These are phyloP conservation scores for Phalacrocorax pelagicus DNA, from an alignment of 2,113 vertebrate genomes.

Conservation along the genomic window DNA sequence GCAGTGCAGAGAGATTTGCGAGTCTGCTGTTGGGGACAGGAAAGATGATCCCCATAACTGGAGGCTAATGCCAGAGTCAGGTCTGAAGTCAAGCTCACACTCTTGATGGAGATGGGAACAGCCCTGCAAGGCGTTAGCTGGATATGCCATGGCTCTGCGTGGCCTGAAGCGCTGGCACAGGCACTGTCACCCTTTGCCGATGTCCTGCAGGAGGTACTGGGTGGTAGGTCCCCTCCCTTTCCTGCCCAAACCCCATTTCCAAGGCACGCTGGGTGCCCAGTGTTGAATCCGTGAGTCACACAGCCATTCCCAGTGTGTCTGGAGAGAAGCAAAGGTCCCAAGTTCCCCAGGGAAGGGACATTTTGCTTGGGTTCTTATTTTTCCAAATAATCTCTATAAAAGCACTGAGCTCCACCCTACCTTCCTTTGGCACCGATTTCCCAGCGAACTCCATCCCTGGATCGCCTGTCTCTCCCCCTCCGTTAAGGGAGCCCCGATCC, in stretches of 20 bases:
- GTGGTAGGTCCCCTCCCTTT: not conserved
- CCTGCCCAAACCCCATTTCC: not conserved
- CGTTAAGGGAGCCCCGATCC: not conserved
- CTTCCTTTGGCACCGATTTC: not conserved
- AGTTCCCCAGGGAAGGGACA: not conserved
- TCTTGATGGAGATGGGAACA: not conserved
- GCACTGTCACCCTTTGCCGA: not conserved
- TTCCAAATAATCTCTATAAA: not conserved
- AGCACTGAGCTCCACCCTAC: not conserved
- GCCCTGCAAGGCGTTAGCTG: not conserved
- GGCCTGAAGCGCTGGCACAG: rapidly evolving
- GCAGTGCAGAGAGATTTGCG: not conserved
- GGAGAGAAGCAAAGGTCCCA: not conserved
- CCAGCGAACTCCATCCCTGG: not conserved
- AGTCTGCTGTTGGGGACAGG: not conserved
- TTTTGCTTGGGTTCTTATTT: not conserved
- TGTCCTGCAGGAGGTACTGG: not conserved
- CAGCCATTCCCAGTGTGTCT: not conserved
- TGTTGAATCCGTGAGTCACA: not conserved
- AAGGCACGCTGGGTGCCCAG: not conserved
- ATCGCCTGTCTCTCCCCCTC: not conserved
- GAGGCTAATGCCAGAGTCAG: not conserved
- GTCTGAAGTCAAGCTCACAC: not conserved
- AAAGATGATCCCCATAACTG: not conserved
- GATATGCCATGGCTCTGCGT: not conserved